Evolutionary conservation across 2,797 vertebrate genomes (phyloP).

Genomic region (Macropus fuliginosus): DNA sequence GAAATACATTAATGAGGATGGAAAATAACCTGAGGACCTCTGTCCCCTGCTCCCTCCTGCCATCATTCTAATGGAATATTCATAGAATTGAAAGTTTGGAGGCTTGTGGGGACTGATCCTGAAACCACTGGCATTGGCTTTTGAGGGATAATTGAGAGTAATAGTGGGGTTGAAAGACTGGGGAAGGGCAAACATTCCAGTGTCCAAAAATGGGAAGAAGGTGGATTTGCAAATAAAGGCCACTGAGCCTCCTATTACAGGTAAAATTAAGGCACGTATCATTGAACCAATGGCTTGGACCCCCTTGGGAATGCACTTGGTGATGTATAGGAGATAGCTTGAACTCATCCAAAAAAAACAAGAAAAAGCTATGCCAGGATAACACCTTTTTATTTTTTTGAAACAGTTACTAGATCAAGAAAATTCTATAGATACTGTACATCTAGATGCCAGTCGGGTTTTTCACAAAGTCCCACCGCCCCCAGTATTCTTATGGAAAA

Average conservation of each 20-base stretch:
- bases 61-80: conserved; percentile 3
- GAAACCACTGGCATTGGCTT: neutral
- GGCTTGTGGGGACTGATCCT: neutral
- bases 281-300: neutral
- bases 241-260: neutral
- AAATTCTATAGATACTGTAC: neutral
- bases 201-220: neutral
- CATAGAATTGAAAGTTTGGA: neutral
- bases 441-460: neutral
- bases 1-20: neutral
- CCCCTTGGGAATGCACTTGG: neutral
- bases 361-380: neutral
- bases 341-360: no score
- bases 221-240: neutral
- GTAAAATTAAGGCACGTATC: neutral
- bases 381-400: neutral
- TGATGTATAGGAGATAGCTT: neutral
- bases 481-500: neutral
- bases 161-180: neutral
- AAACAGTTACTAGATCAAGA: neutral
- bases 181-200: neutral
- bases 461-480: neutral
- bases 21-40: neutral
- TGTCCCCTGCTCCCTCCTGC: neutral
- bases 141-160: neutral